Evolutionary conservation across 1,140 invertebrate species (phyloP).

Genomic region (Pogonus chalceus): DNA sequence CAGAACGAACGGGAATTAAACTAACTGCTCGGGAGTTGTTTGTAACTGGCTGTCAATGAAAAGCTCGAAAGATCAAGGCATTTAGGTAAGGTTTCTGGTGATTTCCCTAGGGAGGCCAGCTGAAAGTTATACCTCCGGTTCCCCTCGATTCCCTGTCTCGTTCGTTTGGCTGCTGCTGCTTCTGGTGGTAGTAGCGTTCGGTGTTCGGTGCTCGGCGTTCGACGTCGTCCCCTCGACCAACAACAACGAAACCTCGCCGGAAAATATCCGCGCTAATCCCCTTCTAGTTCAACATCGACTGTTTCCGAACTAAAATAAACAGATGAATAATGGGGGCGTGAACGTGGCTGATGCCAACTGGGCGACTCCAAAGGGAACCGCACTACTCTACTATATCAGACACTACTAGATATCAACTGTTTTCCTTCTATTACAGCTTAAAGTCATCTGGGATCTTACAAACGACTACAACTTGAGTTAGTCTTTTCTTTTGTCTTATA

Average conservation of each 20-base stretch:
- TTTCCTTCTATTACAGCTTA: too few species aligned
- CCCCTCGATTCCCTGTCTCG: too few species aligned
- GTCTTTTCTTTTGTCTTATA: too few species aligned
- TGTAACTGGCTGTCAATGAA: background rate
- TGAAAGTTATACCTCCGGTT: background rate
- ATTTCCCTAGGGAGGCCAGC: background rate
- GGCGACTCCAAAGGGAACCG: too few species aligned
- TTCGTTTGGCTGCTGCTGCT: too few species aligned
- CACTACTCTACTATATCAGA: too few species aligned
- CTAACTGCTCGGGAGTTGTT: background rate
- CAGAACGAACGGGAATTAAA: background rate
- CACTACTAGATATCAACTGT: too few species aligned
- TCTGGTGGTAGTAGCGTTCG: too few species aligned
- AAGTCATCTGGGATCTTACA: too few species aligned
- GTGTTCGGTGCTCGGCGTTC: background rate
- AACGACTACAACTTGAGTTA: too few species aligned
- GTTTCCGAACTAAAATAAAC: background rate
- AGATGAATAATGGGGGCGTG: background rate
- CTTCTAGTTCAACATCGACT: background rate
- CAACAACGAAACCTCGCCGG: background rate
- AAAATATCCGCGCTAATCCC: background rate
- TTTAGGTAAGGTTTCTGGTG: background rate
- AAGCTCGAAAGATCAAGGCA: background rate
- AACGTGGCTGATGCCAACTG: too few species aligned
- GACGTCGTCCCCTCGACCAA: background rate